Base-by-base conservation (phyloP, 2,797 vertebrate species). In the Columba guinea region DNA sequence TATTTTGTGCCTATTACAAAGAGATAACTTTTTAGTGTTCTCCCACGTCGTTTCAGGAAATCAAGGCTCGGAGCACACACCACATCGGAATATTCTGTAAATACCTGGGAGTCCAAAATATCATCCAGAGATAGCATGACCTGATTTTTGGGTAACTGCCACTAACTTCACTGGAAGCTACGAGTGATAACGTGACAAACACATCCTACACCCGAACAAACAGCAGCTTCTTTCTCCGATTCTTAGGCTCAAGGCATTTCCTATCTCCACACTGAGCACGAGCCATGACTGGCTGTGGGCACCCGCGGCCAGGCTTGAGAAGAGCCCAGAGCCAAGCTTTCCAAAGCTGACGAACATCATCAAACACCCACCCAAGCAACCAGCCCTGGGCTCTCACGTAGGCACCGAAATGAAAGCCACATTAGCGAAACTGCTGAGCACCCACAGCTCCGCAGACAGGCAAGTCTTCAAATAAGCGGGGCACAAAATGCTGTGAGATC, bases 131-230 rank as follows among this genome's bases (percentile, higher is more conserved):
- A 39, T 37, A 75, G 76, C 65, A 46, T 53, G 91, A 88, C 84
- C 90, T 85, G 90, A 55, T 85, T 94, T 91, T 68, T 89, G 81
- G 93, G 35, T 60, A 90, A 67, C 39, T 87, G 64, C 89, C 74
- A 90, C 56, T 23, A 69, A 48, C 74, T 76, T 34, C 87, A 60
- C 62, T 68, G 63, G 86, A 79, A 90, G 67, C 84, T 77, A 59
- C 0, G 35, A 76, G 86, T 80, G 81, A 49, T 74, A 88, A 91
- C 16, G 49, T 70, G 62, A 80, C 68, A 77, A 73, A 58, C 44
- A 67, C 39, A 74, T 82, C 93, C 88, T 49, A 90, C 70, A 96
- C 93, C 84, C 89, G 78, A 93, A 70, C 55, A 89, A 89, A 71
- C 67, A 77, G 49, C 67, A 49, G 49, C 56, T 73, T 35, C 83